These are phyloP conservation scores for Sarcophaga rosellei DNA, from an alignment of 2,888 invertebrate species.

Conservation along the genomic window DNA sequence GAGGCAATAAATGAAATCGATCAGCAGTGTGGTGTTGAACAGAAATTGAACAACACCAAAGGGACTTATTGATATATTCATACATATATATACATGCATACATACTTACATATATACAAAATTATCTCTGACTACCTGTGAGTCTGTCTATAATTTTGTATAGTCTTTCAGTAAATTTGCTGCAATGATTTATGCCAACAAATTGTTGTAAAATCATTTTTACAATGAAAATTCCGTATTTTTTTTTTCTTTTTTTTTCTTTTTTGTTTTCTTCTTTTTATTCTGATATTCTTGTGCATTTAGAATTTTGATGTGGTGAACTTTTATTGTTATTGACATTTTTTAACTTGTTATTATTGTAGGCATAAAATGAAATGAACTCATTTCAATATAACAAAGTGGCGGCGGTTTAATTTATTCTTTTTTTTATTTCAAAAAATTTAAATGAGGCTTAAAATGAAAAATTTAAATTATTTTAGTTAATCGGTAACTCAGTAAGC, in stretches of 20 bases:
- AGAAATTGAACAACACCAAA: constrained; percentile 32
- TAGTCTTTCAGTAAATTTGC: constrained; percentile 3
- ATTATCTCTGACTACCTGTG: neutral
- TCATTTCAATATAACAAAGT: neutral
- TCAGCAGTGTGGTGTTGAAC: constrained; percentile 40
- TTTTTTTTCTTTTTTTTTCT: neutral
- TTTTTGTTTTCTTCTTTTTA: neutral
- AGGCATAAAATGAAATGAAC: neutral
- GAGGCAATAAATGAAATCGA: constrained; percentile 59
- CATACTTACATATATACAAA: neutral
- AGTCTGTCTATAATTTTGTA: neutral
- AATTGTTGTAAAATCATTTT: constrained; percentile 28
- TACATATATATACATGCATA: neutral
- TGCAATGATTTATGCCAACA: constrained; percentile 28
- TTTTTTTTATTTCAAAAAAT: neutral
- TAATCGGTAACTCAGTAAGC: neutral
- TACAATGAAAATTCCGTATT: constrained; percentile 12
- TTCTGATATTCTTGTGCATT: constrained; percentile 21
- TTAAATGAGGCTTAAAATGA: neutral
- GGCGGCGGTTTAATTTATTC: neutral
- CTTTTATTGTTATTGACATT: constrained; percentile 59
- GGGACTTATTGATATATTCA: constrained; percentile 13
- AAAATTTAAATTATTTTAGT: neutral
- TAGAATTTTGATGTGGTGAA: constrained; percentile 27
- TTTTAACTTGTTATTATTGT: constrained; percentile 22